Base-by-base conservation (phyloP, 1,140 invertebrate genomes). In the Apis laboriosa region DNA sequence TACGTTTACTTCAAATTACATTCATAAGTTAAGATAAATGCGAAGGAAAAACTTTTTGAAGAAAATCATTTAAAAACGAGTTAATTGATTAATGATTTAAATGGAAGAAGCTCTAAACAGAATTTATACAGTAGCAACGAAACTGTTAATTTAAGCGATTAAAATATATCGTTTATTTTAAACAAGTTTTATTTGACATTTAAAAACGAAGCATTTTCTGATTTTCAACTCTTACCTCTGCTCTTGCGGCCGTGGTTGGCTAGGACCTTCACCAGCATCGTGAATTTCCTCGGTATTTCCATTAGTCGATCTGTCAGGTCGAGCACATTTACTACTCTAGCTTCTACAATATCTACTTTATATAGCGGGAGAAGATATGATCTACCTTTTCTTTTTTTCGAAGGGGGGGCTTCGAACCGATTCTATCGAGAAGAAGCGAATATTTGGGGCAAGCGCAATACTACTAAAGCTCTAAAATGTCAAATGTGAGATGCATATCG, bases 281-380 rank as follows among this genome's bases (percentile, higher is more conserved):
- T 71, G 56, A 34, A 55, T 19, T 43, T 90, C 90, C 15, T 90
- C 89, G n/a, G 81, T 75, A 74, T 73, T 88, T 58, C 43, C 88
- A 43, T 85, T 85, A 63, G 72, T 83, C 24, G 80, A 93, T 91
- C 93, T 94, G 89, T 91, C 79, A 88, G 87, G 91, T 86, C 90
- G 90, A 93, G 91, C 88, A 90, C 86, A 90, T 91, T 89, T 91
- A 93, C 93, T 92, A 92, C 89, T 87, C 80, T 85, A 88, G 68
- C 86, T 83, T 86, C 87, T 89, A 90, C 86, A 8, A 63, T 60
- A 28, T 60, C 56, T 1, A 56, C 24, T 78, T 34, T 28, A 78
- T 72, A 64, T 71, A 70, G 58, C 64, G 9, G 58, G 67, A 66
- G 12, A 0, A 49, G 34, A 13, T 75, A 67, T 13, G 24, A n/a